Evolutionary conservation across 2,888 invertebrate genomes (phyloP), one percentile per base, ranked within the genome.

Genomic region (Helobdella robusta): DNA sequence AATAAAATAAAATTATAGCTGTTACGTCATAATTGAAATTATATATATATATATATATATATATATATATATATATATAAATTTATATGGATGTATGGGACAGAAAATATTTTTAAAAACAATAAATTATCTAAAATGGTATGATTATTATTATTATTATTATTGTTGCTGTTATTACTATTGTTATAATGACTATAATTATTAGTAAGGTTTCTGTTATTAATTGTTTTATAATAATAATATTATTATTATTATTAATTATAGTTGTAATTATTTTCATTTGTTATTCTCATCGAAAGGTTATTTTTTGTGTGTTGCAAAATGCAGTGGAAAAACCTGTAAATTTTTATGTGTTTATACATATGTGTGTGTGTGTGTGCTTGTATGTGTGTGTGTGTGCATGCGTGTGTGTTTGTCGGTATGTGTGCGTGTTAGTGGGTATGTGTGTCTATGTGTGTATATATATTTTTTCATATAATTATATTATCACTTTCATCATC

Each of bases 281-380:
- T 40, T 11, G 11, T 15, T 40, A 40, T 11, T n/a, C 11, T 40
- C 44, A 15, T 40, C 44, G 44, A 15, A 40, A 40, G n/a, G 44
- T 11, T n/a, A 40, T 15, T 40, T 15, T 15, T 15, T 15, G 11
- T 40, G n/a, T 40, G 44, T 11, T n/a, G 44, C 11, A 11, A 40
- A 40, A 15, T 15, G n/a, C n/a, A 40, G n/a, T 40, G 11, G n/a
- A 40, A 15, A 40, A 40, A 40, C n/a, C 11, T 40, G 44, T 40
- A 40, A 40, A 40, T 40, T 11, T 40, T 15, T 40, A n/a, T 40
- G n/a, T 40, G 44, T 40, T 15, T 40, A n/a, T 40, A 40, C n/a
- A n/a, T 40, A 40, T 40, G 44, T 40, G n/a, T 40, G 44, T 40
- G n/a, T 40, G 44, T 40, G 44, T 40, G n/a, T 40, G 44, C n/a